Evolutionary conservation across 2,888 invertebrate genomes (phyloP).

Genomic region (Cosmopolites sordidus): DNA sequence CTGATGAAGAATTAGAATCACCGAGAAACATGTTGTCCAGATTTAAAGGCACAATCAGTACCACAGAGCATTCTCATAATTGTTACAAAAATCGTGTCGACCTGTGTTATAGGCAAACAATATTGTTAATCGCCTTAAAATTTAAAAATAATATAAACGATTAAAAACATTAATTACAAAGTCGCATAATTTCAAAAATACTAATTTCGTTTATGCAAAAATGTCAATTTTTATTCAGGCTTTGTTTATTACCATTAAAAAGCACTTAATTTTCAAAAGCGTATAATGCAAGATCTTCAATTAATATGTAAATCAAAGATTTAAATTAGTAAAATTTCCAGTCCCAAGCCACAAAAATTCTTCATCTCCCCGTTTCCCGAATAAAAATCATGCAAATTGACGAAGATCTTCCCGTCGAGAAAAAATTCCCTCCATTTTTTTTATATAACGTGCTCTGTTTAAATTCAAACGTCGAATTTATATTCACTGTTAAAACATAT

Average conservation of each 20-base stretch:
- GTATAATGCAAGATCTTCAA: constrained; percentile 19
- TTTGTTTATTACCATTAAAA: constrained; percentile 21
- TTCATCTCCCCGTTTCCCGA: constrained; percentile 13
- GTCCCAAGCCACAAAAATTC: constrained; percentile 8
- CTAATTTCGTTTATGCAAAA: background rate
- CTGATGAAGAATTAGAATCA: too few species aligned
- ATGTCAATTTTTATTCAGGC: background rate
- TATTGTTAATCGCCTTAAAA: too few species aligned
- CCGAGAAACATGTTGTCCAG: too few species aligned
- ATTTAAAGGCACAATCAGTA: too few species aligned
- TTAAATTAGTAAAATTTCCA: constrained; percentile 19
- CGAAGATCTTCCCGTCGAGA: background rate
- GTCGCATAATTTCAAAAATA: too few species aligned
- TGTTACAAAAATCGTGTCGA: too few species aligned
- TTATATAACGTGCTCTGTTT: background rate
- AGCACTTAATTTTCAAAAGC: constrained; percentile 19
- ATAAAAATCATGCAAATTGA: constrained; percentile 25
- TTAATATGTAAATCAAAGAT: constrained; percentile 25
- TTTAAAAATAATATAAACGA: too few species aligned
- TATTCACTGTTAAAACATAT: background rate
- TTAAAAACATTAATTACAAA: too few species aligned
- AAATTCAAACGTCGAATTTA: background rate
- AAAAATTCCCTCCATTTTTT: background rate
- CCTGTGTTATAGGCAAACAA: too few species aligned
- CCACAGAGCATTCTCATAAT: too few species aligned